Evolutionary conservation across 2,113 vertebrate genomes (phyloP).

Genomic region (Seriola aureovittata): DNA sequence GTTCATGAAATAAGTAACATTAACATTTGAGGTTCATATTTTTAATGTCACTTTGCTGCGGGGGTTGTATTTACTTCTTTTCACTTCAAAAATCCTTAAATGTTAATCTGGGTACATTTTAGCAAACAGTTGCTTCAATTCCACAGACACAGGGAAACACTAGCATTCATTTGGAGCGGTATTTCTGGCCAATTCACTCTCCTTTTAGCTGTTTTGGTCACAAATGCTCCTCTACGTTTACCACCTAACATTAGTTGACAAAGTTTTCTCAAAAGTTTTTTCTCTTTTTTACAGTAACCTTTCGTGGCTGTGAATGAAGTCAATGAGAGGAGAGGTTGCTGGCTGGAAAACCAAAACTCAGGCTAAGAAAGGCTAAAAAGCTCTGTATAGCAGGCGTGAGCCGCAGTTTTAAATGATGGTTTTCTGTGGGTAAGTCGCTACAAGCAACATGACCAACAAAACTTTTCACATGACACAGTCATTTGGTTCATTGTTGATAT

Average conservation of each 20-base stretch:
- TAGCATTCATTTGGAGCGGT: too few species aligned
- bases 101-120: neutral
- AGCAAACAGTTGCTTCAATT: neutral
- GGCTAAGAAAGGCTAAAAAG: neutral
- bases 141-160: neutral
- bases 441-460: neutral
- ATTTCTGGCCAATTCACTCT: too few species aligned
- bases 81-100: neutral
- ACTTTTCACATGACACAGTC: neutral
- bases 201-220: neutral
- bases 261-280: neutral
- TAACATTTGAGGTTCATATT: neutral
- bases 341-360: neutral
- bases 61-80: neutral
- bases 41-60: neutral
- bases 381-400: neutral
- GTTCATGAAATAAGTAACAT: neutral
- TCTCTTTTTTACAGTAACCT: neutral
- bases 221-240: neutral
- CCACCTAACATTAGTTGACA: neutral
- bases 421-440: neutral
- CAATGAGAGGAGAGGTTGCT: neutral
- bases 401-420: neutral
- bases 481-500: constrained; percentile 9
- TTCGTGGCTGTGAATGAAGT: constrained; percentile 3